Evolutionary conservation across 2,888 invertebrate species (phyloP).

Genomic region (Acholoe squamosa): DNA sequence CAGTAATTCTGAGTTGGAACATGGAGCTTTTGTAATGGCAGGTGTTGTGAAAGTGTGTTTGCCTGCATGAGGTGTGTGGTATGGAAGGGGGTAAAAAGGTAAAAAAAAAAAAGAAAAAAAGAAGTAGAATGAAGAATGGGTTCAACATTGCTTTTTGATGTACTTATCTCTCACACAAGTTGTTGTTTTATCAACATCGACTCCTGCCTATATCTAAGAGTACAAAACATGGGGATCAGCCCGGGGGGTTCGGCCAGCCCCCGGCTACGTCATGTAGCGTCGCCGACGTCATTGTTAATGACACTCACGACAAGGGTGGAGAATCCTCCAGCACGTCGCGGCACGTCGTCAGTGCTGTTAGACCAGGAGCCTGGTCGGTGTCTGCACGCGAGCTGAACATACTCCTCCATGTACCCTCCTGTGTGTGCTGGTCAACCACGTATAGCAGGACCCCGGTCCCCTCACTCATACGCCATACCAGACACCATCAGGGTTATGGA

Average conservation of each 20-base stretch:
- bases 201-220: not conserved
- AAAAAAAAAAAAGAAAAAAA: too few species aligned
- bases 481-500: too few species aligned
- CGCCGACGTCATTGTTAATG: constrained; percentile 22
- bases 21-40: not conserved
- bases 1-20: not conserved
- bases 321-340: constrained; percentile 24
- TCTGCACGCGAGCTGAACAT: constrained; percentile 48
- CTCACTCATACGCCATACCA: too few species aligned
- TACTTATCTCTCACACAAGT: not conserved
- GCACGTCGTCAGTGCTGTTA: not conserved
- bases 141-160: too few species aligned
- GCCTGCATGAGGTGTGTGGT: not conserved
- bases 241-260: not conserved
- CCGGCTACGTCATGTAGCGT: constrained; percentile 9
- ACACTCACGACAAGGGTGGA: not conserved
- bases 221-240: not conserved
- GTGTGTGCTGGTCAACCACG: not conserved
- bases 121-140: too few species aligned
- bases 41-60: not conserved
- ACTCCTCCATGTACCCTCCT: not conserved
- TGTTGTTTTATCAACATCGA: constrained; percentile 54
- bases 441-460: too few species aligned
- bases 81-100: too few species aligned
- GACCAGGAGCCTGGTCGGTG: not conserved